These are phyloP conservation scores for Crioceris asparagi DNA, from an alignment of 2,888 invertebrate species.

Conservation along the genomic window DNA sequence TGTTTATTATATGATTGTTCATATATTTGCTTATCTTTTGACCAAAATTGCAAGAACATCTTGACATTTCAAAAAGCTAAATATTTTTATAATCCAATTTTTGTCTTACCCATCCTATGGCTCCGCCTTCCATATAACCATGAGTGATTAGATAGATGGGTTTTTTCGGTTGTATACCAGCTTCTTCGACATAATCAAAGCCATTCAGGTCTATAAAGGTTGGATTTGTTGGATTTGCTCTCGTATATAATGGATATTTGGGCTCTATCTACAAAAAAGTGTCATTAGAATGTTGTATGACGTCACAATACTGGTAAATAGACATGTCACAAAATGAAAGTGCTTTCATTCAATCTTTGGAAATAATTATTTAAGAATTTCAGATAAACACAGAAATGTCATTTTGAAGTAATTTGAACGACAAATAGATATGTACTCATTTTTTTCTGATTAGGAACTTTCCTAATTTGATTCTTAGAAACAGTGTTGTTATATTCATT, in stretches of 20 bases:
- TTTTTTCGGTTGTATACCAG: conserved; percentile 52
- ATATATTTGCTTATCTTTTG: not conserved
- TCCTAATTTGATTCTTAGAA: too few species aligned
- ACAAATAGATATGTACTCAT: too few species aligned
- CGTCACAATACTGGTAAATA: too few species aligned
- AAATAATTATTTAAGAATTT: too few species aligned
- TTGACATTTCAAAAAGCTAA: not conserved
- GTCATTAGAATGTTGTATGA: not conserved
- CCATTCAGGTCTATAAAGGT: conserved; percentile 57
- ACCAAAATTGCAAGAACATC: not conserved
- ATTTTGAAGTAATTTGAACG: too few species aligned
- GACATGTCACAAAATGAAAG: too few species aligned
- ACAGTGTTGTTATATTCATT: too few species aligned
- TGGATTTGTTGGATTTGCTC: conserved; percentile 41
- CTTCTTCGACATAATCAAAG: conserved; percentile 48
- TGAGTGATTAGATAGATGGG: conserved; percentile 71
- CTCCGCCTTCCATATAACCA: conserved; percentile 78
- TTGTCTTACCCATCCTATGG: conserved; percentile 70
- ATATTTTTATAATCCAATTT: too few species aligned
- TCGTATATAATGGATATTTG: conserved; percentile 49
- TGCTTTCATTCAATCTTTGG: too few species aligned
- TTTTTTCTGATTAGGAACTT: too few species aligned
- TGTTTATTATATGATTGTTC: not conserved
- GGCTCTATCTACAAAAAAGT: conserved; percentile 45
- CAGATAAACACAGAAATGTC: too few species aligned